phyloP scores from a whole-genome alignment of 2,797 vertebrate species.

The Arctocebus calabarensis region DNA sequence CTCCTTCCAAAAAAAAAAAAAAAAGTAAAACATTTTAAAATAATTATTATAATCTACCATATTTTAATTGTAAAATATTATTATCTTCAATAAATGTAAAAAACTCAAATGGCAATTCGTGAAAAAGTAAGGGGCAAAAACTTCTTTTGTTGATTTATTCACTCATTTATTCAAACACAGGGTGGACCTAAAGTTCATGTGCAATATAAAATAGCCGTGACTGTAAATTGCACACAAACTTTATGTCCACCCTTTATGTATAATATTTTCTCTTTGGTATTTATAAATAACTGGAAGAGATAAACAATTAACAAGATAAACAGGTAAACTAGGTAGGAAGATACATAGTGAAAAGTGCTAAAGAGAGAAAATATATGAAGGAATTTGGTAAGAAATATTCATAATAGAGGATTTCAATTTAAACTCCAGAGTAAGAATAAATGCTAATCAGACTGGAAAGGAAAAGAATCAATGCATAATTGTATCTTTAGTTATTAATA shows the following conservation, averaged over 20 bases:
- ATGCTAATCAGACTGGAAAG: not conserved
- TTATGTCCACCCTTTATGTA: too few species aligned
- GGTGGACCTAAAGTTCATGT: too few species aligned
- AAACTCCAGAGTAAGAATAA: not conserved
- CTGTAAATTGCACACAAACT: too few species aligned
- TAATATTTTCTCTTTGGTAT: not conserved
- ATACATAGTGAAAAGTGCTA: slow-evolving; percentile 10
- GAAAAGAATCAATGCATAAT: not conserved
- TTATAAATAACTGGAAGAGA: not conserved
- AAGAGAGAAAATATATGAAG: not conserved
- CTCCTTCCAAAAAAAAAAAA: too few species aligned
- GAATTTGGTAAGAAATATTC: not conserved
- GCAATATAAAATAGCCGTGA: too few species aligned
- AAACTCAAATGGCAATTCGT: not conserved
- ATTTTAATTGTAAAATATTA: not conserved
- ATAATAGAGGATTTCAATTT: not conserved
- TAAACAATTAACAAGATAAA: not conserved
- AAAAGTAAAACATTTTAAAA: not conserved
- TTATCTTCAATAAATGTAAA: not conserved
- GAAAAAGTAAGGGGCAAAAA: not conserved
- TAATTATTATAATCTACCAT: not conserved
- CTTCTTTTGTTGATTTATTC: not conserved
- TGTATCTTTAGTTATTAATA: not conserved
- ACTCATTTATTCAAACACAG: not conserved
- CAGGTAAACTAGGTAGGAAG: not conserved